Evolutionary conservation across 2,797 vertebrate genomes (phyloP).

Genomic region (Brachymystax lenok): DNA sequence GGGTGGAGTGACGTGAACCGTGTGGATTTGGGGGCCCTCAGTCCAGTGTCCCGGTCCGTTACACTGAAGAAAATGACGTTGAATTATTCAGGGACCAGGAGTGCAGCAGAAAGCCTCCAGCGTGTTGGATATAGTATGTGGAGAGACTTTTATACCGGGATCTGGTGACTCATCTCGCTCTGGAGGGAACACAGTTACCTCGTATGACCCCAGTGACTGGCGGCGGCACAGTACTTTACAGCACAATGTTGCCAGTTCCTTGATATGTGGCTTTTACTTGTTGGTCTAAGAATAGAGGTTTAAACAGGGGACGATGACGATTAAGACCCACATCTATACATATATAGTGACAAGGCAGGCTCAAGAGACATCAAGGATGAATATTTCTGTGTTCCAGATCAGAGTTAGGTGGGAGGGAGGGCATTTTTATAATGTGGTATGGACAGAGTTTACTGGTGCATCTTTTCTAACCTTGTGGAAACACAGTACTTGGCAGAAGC

Average conservation of each 20-base stretch:
- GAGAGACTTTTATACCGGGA: conserved; percentile 11
- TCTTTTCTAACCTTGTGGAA: not conserved
- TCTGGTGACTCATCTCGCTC: conserved; percentile 4
- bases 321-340: not conserved
- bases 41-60: conserved; percentile 10
- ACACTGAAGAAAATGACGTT: conserved; percentile 31
- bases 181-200: conserved; percentile 11
- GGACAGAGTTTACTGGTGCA: not conserved
- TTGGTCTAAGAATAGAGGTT: conserved; percentile 1
- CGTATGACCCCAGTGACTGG: conserved; percentile 3
- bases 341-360: not conserved
- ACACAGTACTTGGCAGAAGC: not conserved
- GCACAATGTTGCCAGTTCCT: conserved; percentile 3
- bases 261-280: conserved; percentile 24
- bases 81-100: conserved; percentile 48
- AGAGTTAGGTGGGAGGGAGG: not conserved
- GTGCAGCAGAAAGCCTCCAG: conserved; percentile 15
- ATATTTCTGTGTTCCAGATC: conserved; percentile 15
- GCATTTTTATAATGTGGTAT: too few relatives aligned
- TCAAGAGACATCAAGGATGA: not conserved
- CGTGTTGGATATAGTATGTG: conserved; percentile 10
- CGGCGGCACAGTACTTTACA: not conserved
- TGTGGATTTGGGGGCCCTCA: conserved; percentile 3
- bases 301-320: not conserved
- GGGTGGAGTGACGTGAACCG: not conserved